Percentiles rank a stretch among this genome's conserved stretches.
phyloP scores from a whole-genome alignment of 1,140 invertebrate species.

The Drosophila athabasca region DNA sequence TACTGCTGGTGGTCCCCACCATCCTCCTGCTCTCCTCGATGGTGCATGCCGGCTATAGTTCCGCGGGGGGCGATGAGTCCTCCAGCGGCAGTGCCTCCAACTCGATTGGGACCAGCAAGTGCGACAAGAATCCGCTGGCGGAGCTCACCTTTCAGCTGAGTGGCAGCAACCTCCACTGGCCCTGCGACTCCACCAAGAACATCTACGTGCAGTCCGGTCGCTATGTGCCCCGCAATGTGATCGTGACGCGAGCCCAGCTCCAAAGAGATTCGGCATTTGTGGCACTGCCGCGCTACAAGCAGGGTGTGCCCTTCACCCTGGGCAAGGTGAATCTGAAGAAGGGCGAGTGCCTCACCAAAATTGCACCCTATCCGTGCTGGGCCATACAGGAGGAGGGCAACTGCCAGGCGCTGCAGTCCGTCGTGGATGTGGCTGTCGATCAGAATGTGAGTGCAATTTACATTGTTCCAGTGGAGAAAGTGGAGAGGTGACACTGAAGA shows the following conservation, averaged over 20 bases:
- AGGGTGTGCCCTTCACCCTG: constrained; percentile 87
- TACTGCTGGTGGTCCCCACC: constrained; percentile 15
- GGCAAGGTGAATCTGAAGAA: constrained; percentile 85
- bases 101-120: constrained; percentile 47
- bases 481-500: neutral
- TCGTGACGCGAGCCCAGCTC: constrained; percentile 86
- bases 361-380: constrained; percentile 87
- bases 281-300: constrained; percentile 85
- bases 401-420: constrained; percentile 86
- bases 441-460: constrained; percentile 76
- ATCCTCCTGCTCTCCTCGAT: constrained; percentile 1
- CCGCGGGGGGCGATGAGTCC: constrained; percentile 27
- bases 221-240: constrained; percentile 86
- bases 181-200: constrained; percentile 85
- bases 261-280: constrained; percentile 86
- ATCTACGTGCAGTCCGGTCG: constrained; percentile 86
- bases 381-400: constrained; percentile 87
- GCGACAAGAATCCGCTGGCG: constrained; percentile 68
- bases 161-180: constrained; percentile 85
- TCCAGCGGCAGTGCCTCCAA: constrained; percentile 40
- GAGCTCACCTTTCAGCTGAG: constrained; percentile 83
- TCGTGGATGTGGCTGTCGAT: constrained; percentile 86
- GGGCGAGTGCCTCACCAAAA: constrained; percentile 83
- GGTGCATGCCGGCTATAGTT: constrained; percentile 35
- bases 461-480: constrained; percentile 16